Base-by-base conservation (phyloP, 2,888 invertebrate species). In the Machimus rusticus region DNA sequence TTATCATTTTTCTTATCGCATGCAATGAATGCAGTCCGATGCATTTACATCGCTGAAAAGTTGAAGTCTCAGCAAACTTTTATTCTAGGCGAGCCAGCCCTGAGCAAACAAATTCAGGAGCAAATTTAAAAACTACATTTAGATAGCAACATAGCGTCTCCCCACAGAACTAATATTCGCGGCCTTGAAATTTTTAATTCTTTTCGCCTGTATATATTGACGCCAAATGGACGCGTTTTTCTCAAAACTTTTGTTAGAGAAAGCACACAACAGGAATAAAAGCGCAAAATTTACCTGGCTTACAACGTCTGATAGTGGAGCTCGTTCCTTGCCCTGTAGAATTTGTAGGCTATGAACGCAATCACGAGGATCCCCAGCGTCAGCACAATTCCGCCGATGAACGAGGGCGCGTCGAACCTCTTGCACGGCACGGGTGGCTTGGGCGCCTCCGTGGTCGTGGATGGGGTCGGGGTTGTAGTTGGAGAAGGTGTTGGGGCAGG, bases 301-400 rank as follows among this genome's bases (percentile, higher is more conserved):
- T 96, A 98, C 92, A 98, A 95, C 88, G 97, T 97, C 91, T 97
- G 97, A 93, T 98, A 98, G 93, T 97, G 97, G 90, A 96, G 94
- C 92, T 97, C 97, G 88, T 96, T 96, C 91, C 96, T 95, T 88
- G 97, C 96, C 92, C 96, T 96, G 94, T 97, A 98, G 93, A 97
- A 97, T 92, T 97, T 97, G 93, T 96, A 96, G 55, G 96, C 96
- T 90, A 98, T 95, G 92, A 96, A 95, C 2, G 95, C 95, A 87
- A 98, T 96, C 12, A 96, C 97, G 86, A 97, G 94, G 28, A 98
- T 92, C 46, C 97, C 97, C 31, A 96, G 93, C 9, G 96, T 95
- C 88, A 98, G 93, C 39, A 98, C 95, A 88, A 98, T 97, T 74
- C 98, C 98, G 43, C 98, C 98, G 89, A 96, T 94, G 92, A 96